Evolutionary conservation across 1,140 invertebrate species (phyloP).

Genomic region (Papilio aristodemus): DNA sequence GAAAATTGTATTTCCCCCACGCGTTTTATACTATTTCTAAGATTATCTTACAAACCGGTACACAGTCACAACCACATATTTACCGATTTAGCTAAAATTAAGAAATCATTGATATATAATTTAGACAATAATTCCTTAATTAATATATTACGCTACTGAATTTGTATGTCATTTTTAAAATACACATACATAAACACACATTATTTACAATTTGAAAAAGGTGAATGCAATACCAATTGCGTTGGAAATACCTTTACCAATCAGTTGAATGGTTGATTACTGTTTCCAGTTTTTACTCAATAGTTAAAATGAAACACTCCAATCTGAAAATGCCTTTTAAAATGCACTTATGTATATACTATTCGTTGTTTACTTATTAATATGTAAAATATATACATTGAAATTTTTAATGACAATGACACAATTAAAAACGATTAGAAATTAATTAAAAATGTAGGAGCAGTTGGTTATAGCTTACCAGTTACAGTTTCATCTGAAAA

Average conservation of each 20-base stretch:
- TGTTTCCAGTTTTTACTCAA: neutral
- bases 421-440: neutral
- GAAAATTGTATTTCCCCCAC: neutral
- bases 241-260: neutral
- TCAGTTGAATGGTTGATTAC: neutral
- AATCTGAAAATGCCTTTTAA: neutral
- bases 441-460: neutral
- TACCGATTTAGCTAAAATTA: constrained; percentile 12
- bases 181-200: neutral
- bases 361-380: constrained; percentile 13
- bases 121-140: neutral
- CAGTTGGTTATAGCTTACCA: too few species aligned
- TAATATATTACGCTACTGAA: constrained; percentile 1
- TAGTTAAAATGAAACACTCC: neutral
- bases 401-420: neutral
- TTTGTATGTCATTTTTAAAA: neutral
- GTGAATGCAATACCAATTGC: neutral
- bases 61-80: neutral
- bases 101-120: neutral
- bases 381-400: neutral
- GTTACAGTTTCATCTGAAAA: too few species aligned
- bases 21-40: neutral
- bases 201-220: constrained; percentile 8
- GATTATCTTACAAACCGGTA: constrained; percentile 5
- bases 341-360: neutral